Evolutionary conservation across 2,797 vertebrate species (phyloP).

Genomic region (Anisognathus igniventris): DNA sequence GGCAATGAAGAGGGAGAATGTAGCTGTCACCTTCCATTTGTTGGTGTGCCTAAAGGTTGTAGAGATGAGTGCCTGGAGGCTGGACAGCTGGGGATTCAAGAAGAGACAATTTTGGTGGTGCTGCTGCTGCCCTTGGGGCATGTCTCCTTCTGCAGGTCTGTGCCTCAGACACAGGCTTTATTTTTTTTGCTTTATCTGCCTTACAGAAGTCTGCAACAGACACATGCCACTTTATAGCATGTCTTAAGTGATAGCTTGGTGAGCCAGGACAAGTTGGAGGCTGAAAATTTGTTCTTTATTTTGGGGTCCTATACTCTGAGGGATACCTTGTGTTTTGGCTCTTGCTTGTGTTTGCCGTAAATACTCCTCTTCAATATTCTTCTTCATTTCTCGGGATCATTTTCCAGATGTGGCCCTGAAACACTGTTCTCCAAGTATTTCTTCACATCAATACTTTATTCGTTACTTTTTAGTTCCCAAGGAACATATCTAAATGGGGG

Average conservation of each 20-base stretch:
- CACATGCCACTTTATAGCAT: background rate
- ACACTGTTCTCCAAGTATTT: background rate
- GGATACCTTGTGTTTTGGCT: background rate
- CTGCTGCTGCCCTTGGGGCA: background rate
- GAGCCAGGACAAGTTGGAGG: background rate
- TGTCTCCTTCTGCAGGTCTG: background rate
- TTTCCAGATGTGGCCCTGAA: background rate
- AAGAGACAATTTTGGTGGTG: background rate
- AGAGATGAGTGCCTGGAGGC: slow-evolving; percentile 9
- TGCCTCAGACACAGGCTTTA: background rate
- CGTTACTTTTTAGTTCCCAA: background rate
- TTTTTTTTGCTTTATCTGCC: background rate
- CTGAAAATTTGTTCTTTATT: background rate
- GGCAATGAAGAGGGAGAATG: background rate
- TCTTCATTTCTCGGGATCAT: accelerated
- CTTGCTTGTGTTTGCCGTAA: background rate
- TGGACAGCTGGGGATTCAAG: slow-evolving; percentile 17
- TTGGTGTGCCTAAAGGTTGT: background rate
- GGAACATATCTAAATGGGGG: background rate
- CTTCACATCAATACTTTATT: background rate
- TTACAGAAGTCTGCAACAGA: background rate
- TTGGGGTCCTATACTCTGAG: background rate
- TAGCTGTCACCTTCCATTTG: slow-evolving; percentile 20
- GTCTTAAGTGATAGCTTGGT: background rate
- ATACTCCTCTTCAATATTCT: background rate